Conservation (phyloP, 1,140 invertebrate species). For the Melipona quadrifasciata region DNA sequence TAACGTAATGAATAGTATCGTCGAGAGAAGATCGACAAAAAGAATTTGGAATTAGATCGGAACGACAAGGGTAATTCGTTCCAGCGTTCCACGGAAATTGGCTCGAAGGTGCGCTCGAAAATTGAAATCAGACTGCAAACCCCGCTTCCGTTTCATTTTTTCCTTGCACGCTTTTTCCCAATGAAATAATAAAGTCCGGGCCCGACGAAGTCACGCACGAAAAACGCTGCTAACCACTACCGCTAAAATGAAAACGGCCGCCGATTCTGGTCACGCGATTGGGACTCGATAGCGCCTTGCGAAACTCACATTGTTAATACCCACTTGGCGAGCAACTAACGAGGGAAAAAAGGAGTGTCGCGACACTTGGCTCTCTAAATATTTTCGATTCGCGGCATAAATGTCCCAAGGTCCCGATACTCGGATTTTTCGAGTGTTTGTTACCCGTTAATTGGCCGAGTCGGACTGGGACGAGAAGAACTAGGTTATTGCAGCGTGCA, state of each 20-base stretch:
- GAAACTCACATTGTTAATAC: slow-evolving; percentile 13
- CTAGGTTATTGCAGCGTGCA: slow-evolving; percentile 31
- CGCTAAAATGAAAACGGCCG: slow-evolving; percentile 6
- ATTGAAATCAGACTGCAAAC: background rate
- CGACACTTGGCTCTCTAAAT: background rate
- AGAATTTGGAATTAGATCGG: background rate
- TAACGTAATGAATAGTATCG: background rate
- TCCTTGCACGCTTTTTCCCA: background rate
- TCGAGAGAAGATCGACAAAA: background rate
- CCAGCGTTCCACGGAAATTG: background rate
- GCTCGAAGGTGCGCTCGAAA: background rate
- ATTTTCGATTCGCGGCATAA: background rate
- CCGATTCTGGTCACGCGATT: slow-evolving; percentile 23
- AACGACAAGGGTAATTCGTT: background rate
- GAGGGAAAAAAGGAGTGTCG: background rate
- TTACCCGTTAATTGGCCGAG: background rate
- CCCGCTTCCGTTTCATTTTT: background rate
- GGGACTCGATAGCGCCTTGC: slow-evolving; percentile 10
- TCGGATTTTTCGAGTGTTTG: background rate
- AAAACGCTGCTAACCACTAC: background rate
- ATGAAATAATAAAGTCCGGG: background rate
- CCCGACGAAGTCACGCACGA: background rate
- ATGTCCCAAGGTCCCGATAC: too few relatives aligned
- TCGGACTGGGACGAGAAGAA: background rate
- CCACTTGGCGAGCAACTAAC: background rate